Conservation (phyloP, 2,797 vertebrate genomes). For the Psittacula echo region DNA sequence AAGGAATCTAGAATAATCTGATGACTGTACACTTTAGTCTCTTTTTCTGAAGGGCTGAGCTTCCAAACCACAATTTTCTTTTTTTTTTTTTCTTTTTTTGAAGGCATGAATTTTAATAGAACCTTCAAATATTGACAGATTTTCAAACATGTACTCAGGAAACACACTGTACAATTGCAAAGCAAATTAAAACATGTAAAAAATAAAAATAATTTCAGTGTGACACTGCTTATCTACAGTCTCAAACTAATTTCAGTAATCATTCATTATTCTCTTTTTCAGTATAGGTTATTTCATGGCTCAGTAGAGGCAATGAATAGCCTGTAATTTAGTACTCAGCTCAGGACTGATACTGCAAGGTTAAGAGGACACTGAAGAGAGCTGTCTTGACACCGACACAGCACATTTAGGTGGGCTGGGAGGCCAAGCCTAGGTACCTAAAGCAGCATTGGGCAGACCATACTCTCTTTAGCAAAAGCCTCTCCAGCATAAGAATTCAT, state of each 20-base stretch:
- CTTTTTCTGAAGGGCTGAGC: background rate
- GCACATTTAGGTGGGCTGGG: background rate
- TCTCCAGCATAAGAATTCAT: rapidly evolving
- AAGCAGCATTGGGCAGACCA: background rate
- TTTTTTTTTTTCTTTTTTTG: background rate
- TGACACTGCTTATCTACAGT: background rate
- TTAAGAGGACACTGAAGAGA: background rate
- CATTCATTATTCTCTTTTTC: background rate
- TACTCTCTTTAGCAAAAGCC: background rate
- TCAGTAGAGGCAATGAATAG: background rate
- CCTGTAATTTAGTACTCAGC: background rate
- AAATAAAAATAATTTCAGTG: constrained; percentile 29
- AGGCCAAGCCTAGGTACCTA: background rate
- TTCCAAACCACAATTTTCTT: background rate
- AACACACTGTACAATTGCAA: background rate
- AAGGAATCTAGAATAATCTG: constrained; percentile 7
- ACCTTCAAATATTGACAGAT: constrained; percentile 1
- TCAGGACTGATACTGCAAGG: background rate
- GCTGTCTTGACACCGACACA: rapidly evolving
- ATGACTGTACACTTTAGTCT: constrained; percentile 23
- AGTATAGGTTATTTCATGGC: background rate
- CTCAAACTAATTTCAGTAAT: background rate
- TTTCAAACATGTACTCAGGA: background rate
- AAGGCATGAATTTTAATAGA: constrained; percentile 13
- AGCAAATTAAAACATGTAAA: constrained; percentile 53